Evolutionary conservation across 2,113 vertebrate species (phyloP), one percentile per base, ranked within the genome.

Genomic region (Ornithorhynchus anatinus): DNA sequence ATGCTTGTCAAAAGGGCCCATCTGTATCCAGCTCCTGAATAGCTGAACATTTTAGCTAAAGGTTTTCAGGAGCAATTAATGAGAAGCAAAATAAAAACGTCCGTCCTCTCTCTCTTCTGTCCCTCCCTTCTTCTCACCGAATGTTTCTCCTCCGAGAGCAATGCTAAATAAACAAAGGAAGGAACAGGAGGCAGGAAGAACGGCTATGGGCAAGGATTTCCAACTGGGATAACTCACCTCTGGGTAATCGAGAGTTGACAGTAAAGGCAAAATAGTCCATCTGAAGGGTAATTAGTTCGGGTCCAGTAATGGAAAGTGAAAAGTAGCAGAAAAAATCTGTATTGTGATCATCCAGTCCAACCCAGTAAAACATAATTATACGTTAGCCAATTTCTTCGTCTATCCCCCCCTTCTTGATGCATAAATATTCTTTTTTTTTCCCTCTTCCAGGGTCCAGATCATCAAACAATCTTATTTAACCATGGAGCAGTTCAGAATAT

Each of bases 381-480:
- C 68, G 62, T 31, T n/a, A 60, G 59, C 61, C 29, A 47, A 19
- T 60, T 10, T 3, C 8, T 48, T 27, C 23, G 10, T 48, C 45
- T 27, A 17, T 4, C 6, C 37, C 57, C 22, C 5, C 62, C 61
- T 75, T 69, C 19, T 64, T 72, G 66, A 74, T 67, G 5, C 64
- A 29, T 22, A 51, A 66, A 44, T 59, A 0, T 5, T 48, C 43
- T 81, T 51, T 82, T 35, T 82, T 65, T 20, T 83, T 85, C 84
- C 88, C 66, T 70, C 81, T 92, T 89, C 43, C 89, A 99, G 97
- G 98, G 96, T 58, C 95, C 97, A 76, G 98, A 99, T 83, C 97
- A 99, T 91, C 98, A 99, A 91, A 97, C 95, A 63, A 94, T 97
- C 91, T 93, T 99, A 80, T 99, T 97, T 92, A 99, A 96, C 89